Percentiles rank a stretch among this genome's conserved stretches.
phyloP scores from a whole-genome alignment of 2,113 vertebrate species.

The Urocynchramus pylzowi region DNA sequence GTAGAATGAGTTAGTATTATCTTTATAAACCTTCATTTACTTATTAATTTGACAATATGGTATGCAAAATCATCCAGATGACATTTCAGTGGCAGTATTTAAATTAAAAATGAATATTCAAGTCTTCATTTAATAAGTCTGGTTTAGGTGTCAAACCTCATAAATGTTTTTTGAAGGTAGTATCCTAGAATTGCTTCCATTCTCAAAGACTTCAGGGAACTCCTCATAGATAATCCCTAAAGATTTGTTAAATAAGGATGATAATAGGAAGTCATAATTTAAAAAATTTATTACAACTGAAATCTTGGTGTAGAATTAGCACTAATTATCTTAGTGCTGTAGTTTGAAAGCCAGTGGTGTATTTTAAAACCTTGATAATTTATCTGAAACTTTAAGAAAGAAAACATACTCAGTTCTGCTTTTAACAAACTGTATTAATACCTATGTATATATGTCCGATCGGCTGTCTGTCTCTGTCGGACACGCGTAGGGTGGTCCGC shows the following conservation, averaged over 20 bases:
- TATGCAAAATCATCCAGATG: neutral
- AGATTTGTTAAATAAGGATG: neutral
- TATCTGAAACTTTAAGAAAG: neutral
- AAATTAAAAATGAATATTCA: neutral
- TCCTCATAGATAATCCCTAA: neutral
- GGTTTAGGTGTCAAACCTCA: neutral
- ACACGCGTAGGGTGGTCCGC: too few species aligned
- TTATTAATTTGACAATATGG: neutral
- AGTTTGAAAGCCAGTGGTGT: neutral
- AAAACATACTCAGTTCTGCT: neutral
- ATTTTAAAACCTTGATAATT: neutral
- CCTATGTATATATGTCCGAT: too few species aligned
- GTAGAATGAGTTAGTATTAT: neutral
- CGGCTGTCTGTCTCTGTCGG: too few species aligned
- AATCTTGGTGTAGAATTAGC: neutral
- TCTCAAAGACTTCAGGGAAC: neutral
- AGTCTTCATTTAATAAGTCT: neutral
- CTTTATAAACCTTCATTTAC: neutral
- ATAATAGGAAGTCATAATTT: neutral
- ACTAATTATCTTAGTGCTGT: neutral
- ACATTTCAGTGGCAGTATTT: neutral
- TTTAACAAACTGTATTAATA: neutral
- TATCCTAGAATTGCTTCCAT: neutral
- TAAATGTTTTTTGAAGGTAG: neutral
- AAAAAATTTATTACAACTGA: neutral